Evolutionary conservation across 2,113 vertebrate genomes (phyloP).

Genomic region (Microcebus griseorufus): DNA sequence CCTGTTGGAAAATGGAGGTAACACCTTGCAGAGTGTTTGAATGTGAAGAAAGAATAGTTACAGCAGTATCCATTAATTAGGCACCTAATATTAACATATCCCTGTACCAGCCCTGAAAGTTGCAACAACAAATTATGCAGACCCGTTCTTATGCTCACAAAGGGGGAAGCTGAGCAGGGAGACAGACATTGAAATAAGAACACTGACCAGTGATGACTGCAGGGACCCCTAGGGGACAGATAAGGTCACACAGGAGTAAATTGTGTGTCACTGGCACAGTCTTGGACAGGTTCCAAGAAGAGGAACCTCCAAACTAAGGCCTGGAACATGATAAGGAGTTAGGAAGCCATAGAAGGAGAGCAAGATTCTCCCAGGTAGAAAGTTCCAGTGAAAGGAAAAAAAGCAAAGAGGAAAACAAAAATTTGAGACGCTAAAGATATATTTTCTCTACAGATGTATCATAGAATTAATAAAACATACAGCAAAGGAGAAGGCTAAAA

Average conservation of each 20-base stretch:
- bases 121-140: background rate
- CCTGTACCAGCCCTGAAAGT: background rate
- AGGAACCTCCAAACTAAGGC: background rate
- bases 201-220: background rate
- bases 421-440: background rate
- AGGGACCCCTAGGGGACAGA: background rate
- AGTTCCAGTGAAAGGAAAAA: background rate
- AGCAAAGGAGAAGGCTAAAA: background rate
- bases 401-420: background rate
- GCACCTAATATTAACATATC: background rate
- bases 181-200: background rate
- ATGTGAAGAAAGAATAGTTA: background rate
- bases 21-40: background rate
- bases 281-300: background rate
- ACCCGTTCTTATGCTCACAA: background rate
- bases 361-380: background rate
- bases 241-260: no score
- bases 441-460: background rate
- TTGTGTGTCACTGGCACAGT: background rate
- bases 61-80: background rate
- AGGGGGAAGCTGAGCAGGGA: background rate
- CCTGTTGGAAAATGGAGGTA: background rate
- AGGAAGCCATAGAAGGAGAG: background rate
- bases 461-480: background rate
- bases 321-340: background rate